Evolutionary conservation across 2,113 vertebrate genomes (phyloP).

Genomic region (Hassar affinis): DNA sequence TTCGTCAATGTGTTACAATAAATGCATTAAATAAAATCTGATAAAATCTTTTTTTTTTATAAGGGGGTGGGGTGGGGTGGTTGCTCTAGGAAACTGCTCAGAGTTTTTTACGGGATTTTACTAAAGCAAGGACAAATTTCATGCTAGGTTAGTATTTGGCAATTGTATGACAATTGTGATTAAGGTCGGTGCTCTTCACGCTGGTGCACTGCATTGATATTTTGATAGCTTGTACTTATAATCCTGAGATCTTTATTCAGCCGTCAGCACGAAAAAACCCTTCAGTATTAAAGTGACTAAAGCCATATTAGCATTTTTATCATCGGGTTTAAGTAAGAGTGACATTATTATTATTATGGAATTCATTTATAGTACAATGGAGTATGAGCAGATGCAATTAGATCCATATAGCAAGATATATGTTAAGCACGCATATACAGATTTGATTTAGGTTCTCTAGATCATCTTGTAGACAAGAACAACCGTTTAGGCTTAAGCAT

Average conservation of each 20-base stretch:
- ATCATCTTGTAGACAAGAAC: constrained; percentile 67
- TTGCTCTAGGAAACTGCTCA: constrained; percentile 46
- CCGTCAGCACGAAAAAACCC: constrained; percentile 39
- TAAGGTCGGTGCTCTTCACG: constrained; percentile 61
- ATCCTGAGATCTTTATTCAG: constrained; percentile 62
- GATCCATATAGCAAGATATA: constrained; percentile 62
- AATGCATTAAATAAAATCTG: background rate
- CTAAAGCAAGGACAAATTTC: constrained; percentile 67
- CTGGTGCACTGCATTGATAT: constrained; percentile 65
- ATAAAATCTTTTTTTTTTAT: background rate
- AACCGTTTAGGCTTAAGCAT: constrained; percentile 62
- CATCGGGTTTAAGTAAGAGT: constrained; percentile 60
- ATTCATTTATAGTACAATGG: constrained; percentile 69
- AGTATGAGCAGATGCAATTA: constrained; percentile 71
- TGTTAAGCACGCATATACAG: constrained; percentile 67
- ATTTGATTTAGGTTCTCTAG: constrained; percentile 73
- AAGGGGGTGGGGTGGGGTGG: too few relatives aligned
- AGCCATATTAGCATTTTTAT: constrained; percentile 67
- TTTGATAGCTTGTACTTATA: constrained; percentile 59
- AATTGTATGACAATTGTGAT: constrained; percentile 73
- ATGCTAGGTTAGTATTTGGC: constrained; percentile 67
- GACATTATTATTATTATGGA: constrained; percentile 70
- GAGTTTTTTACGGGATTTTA: constrained; percentile 52
- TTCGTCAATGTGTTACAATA: background rate
- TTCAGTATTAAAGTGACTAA: constrained; percentile 45